phyloP scores from a whole-genome alignment of 2,888 invertebrate genomes.

The Odontomyia ornata region DNA sequence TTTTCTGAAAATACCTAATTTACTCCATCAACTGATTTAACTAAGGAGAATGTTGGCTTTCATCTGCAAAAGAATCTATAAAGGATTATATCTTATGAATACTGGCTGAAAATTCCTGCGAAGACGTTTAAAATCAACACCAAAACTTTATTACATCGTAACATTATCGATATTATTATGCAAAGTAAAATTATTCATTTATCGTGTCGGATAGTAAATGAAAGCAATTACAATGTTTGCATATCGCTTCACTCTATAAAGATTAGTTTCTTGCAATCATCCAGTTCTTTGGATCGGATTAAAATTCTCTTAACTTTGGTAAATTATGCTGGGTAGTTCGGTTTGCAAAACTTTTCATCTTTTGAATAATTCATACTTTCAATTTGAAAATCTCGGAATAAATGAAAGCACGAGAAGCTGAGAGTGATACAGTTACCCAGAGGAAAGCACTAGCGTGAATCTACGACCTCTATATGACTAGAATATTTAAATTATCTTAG shows the following conservation, averaged over 20 bases:
- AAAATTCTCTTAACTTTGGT: constrained; percentile 3
- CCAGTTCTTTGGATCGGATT: not conserved
- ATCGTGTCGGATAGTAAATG: not conserved
- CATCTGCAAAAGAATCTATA: no score
- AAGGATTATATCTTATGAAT: no score
- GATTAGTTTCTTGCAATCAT: constrained; percentile 12
- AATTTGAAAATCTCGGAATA: constrained; percentile 13
- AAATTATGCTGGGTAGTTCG: constrained; percentile 27
- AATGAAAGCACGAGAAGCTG: not conserved
- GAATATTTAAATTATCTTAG: not conserved
- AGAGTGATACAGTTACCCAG: not conserved
- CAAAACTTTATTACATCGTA: no score
- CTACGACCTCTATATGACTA: not conserved
- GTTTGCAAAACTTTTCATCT: constrained; percentile 38
- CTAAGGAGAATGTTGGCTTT: no score
- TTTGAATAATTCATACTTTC: constrained; percentile 49
- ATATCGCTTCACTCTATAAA: not conserved
- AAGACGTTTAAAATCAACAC: no score
- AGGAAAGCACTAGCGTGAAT: not conserved
- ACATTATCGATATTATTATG: no score
- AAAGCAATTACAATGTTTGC: constrained; percentile 37
- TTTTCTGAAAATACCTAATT: no score
- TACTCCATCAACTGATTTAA: no score
- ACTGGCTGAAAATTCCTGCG: no score
- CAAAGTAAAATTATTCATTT: not conserved